Conservation (phyloP, 2,888 invertebrate genomes). For the Phoronis australis region DNA sequence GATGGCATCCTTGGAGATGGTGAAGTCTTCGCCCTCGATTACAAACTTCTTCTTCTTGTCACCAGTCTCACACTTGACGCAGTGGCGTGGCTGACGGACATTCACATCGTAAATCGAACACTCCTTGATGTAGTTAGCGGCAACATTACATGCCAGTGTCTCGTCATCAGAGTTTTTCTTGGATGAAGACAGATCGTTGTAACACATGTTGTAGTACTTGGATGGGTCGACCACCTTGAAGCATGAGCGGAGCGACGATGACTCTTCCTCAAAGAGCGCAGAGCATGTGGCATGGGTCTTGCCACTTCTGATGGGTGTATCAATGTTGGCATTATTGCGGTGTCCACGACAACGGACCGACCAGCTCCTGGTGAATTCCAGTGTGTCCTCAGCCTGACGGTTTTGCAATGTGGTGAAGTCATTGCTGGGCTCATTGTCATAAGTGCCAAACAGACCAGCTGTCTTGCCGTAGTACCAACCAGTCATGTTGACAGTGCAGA, state of each 20-base stretch:
- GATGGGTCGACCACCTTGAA: conserved; percentile 58
- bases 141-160: conserved; percentile 62
- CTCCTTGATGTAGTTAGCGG: conserved; percentile 67
- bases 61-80: conserved; percentile 54
- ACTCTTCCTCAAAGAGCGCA: conserved; percentile 63
- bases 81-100: conserved; percentile 63
- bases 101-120: conserved; percentile 62
- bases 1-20: not conserved
- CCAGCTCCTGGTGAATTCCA: conserved; percentile 73
- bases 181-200: conserved; percentile 58
- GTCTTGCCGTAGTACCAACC: conserved; percentile 88
- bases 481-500: conserved; percentile 65
- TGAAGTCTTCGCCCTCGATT: not conserved
- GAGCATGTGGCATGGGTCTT: conserved; percentile 60
- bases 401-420: conserved; percentile 68
- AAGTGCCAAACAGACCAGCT: conserved; percentile 82
- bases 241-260: conserved; percentile 59
- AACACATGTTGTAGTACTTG: conserved; percentile 68
- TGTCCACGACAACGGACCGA: conserved; percentile 43
- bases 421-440: conserved; percentile 82
- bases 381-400: conserved; percentile 55
- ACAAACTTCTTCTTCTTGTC: no score
- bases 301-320: conserved; percentile 13
- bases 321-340: conserved; percentile 19
- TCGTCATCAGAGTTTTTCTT: conserved; percentile 30